Base-by-base conservation (phyloP, 2,888 invertebrate genomes). In the Cyaniris semiargus region DNA sequence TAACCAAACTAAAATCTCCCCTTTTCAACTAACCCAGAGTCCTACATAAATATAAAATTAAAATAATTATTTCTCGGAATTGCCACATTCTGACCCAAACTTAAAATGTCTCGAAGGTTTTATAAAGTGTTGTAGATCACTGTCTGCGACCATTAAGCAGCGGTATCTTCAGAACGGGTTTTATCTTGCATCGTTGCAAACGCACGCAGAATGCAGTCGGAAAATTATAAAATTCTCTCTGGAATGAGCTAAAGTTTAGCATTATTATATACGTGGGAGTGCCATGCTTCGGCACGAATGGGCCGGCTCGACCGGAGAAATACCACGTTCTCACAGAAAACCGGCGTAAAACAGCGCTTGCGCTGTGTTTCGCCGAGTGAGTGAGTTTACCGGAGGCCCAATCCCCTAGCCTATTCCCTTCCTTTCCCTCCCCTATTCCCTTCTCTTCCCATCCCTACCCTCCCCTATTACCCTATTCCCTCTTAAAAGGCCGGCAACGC, bases 101-200 rank as follows among this genome's bases (percentile, higher is more conserved):
- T 66, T 27, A 31, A 66, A 66, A 66, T 66, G 15, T 27, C 66
- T 66, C 21, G 82, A 86, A 80, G 88, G 87, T 89, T 86, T 88
- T 81, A 80, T 82, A 85, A 84, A 80, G 81, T 79, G 82, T 80
- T 83, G 85, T 89, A 89, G 89, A 92, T 92, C 90, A 88, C 85
- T 88, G 88, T 88, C 87, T 74, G 84, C 79, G 81, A 78, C 80
- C 84, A 85, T 88, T 87, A 88, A 87, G 82, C 85, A 85, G 90
- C 86, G 83, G 92, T 90, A 92, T 90, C 88, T 80, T 79, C 81
- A 79, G 82, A 88, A 90, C 90, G 79, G 83, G 90, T 91, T 91
- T 85, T 79, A 76, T 80, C 78, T 78, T 66, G 75, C 70, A 76
- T 77, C 76, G 81, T 82, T 84, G 76, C 80, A 80, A 79, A 79